Evolutionary conservation across 2,888 invertebrate species (phyloP).

Genomic region (Arctia plantaginis): DNA sequence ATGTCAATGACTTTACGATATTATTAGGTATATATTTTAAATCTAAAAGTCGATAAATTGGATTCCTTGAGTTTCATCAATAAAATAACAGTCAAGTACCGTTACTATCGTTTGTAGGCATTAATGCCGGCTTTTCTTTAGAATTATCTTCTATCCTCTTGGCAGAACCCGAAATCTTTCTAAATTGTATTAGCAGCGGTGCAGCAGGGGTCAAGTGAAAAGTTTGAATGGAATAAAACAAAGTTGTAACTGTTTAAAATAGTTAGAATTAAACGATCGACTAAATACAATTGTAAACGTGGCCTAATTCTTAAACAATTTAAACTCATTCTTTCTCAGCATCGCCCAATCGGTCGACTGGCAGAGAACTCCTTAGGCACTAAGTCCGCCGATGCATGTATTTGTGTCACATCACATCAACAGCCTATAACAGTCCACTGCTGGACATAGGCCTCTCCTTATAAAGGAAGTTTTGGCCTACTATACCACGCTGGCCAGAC

Average conservation of each 20-base stretch:
- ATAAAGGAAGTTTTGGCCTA: too few species aligned
- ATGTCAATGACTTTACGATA: neutral
- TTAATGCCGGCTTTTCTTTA: neutral
- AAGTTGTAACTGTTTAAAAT: neutral
- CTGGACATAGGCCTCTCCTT: too few species aligned
- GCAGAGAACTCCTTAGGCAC: too few species aligned
- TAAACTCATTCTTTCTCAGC: too few species aligned
- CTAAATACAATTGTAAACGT: neutral
- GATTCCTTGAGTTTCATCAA: neutral
- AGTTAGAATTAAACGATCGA: neutral
- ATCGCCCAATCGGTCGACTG: too few species aligned
- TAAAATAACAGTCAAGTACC: neutral
- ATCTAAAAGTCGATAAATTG: neutral
- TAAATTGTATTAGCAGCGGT: neutral
- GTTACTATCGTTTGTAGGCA: neutral
- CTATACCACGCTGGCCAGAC: too few species aligned
- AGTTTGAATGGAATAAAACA: neutral
- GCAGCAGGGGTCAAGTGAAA: neutral
- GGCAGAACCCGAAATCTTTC: too few species aligned
- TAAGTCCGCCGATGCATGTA: too few species aligned
- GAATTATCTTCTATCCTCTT: neutral
- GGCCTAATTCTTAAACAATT: neutral
- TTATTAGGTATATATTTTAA: neutral
- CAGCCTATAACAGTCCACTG: too few species aligned
- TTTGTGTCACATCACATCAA: too few species aligned